A percentile compares a stretch with the other conserved stretches of the same genome.
These are phyloP conservation scores for Trichonephila clavipes DNA, from an alignment of 1,140 invertebrate species.

Conservation along the genomic window DNA sequence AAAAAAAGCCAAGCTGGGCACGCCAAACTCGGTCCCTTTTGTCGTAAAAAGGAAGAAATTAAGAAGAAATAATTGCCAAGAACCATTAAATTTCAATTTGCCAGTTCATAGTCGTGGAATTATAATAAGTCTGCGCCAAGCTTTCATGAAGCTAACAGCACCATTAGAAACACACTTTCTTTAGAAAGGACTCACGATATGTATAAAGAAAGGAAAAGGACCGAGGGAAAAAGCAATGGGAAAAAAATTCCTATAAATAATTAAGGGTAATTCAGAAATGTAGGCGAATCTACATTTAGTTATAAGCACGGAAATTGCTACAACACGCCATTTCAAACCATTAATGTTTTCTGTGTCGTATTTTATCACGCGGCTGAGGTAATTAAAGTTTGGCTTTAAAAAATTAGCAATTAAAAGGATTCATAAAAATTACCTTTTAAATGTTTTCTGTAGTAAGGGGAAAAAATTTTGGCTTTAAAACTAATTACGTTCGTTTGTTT, in stretches of 20 bases:
- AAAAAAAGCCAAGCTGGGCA: not conserved
- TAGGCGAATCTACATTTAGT: not conserved
- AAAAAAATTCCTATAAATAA: constrained; percentile 31
- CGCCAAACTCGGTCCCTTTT: not conserved
- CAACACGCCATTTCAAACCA: constrained; percentile 20
- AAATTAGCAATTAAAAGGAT: constrained; percentile 32
- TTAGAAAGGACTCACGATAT: not conserved
- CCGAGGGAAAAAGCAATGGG: not conserved
- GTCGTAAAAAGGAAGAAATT: constrained; percentile 34
- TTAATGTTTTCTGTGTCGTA: constrained; percentile 16
- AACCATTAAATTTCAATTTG: constrained; percentile 73
- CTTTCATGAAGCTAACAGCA: constrained; percentile 47
- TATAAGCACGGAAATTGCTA: constrained; percentile 11
- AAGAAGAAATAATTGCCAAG: constrained; percentile 61
- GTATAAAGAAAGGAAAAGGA: constrained; percentile 11
- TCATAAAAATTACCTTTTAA: constrained; percentile 39
- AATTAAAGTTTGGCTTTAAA: constrained; percentile 38
- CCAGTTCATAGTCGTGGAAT: constrained; percentile 7
- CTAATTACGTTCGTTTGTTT: not conserved
- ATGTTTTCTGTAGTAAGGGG: not conserved
- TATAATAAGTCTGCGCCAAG: constrained; percentile 33
- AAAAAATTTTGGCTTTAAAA: constrained; percentile 6
- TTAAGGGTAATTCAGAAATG: not conserved
- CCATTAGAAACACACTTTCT: constrained; percentile 9
- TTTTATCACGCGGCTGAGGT: not conserved